These are phyloP conservation scores for Brachionichthys hirsutus DNA, from an alignment of 2,113 vertebrate genomes.

Conservation along the genomic window DNA sequence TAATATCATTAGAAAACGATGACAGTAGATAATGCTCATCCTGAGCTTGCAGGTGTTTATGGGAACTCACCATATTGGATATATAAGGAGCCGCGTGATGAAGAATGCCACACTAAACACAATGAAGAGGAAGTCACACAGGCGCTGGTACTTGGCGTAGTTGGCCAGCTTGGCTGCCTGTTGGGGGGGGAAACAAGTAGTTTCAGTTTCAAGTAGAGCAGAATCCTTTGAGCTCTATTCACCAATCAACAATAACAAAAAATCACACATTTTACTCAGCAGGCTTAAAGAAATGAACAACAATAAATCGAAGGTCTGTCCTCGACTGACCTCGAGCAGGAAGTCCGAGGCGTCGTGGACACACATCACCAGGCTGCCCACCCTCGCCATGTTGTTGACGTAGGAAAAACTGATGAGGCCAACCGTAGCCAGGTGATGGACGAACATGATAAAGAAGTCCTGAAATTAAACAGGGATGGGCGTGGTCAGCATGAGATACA, in stretches of 20 bases:
- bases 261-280: too few relatives aligned
- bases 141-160: constrained; percentile 92
- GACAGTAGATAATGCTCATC: background rate
- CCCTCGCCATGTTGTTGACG: constrained; percentile 92
- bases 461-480: constrained; percentile 47
- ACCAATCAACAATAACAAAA: too few relatives aligned
- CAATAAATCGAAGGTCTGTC: background rate
- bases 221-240: too few relatives aligned
- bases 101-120: constrained; percentile 88
- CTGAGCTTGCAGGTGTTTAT: background rate
- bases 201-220: too few relatives aligned
- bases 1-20: too few relatives aligned
- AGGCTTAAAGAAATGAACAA: background rate
- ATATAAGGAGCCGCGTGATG: constrained; percentile 87
- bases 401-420: constrained; percentile 93
- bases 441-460: constrained; percentile 97
- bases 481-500: background rate
- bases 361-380: constrained; percentile 89
- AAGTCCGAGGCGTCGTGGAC: constrained; percentile 92
- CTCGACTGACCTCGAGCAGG: constrained; percentile 86
- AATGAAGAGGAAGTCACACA: constrained; percentile 92
- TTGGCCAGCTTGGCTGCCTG: constrained; percentile 96
- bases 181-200: constrained; percentile 11
- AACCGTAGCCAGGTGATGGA: constrained; percentile 90
- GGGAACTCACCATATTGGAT: constrained; percentile 88